Evolutionary conservation across 2,888 invertebrate species (phyloP).

Genomic region (Leptopilina myrica): DNA sequence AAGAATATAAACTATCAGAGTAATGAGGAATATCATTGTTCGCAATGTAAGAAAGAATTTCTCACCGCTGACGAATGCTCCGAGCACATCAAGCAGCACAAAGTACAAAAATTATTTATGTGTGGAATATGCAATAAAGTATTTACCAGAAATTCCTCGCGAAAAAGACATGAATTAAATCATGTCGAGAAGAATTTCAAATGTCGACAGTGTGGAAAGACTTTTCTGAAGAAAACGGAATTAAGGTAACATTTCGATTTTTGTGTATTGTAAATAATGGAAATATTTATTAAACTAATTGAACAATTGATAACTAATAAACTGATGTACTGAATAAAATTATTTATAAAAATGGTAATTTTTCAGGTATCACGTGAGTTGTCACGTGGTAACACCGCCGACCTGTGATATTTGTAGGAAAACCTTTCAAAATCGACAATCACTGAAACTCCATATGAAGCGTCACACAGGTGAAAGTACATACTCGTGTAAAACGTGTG

Average conservation of each 20-base stretch:
- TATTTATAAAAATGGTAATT: too few relatives aligned
- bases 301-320: too few relatives aligned
- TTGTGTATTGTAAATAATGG: too few relatives aligned
- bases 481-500: slow-evolving; percentile 65
- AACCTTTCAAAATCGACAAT: slow-evolving; percentile 64
- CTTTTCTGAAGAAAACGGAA: slow-evolving; percentile 43
- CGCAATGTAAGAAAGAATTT: slow-evolving; percentile 58
- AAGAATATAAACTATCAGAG: slow-evolving; percentile 38
- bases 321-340: too few relatives aligned
- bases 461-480: slow-evolving; percentile 66
- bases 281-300: too few relatives aligned
- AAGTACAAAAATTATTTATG: slow-evolving; percentile 55
- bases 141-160: slow-evolving; percentile 53
- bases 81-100: slow-evolving; percentile 56
- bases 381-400: slow-evolving; percentile 58
- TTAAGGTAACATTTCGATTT: neutral
- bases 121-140: slow-evolving; percentile 56
- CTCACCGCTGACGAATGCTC: slow-evolving; percentile 57
- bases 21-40: slow-evolving; percentile 51
- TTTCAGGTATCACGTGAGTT: slow-evolving; percentile 63
- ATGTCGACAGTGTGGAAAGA: slow-evolving; percentile 59
- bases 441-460: slow-evolving; percentile 68
- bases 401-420: slow-evolving; percentile 67
- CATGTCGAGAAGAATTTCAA: slow-evolving; percentile 65
- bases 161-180: slow-evolving; percentile 54